Evolutionary conservation across 2,113 vertebrate genomes (phyloP), one percentile per base, ranked within the genome.

Genomic region (Oreochromis spilurus): DNA sequence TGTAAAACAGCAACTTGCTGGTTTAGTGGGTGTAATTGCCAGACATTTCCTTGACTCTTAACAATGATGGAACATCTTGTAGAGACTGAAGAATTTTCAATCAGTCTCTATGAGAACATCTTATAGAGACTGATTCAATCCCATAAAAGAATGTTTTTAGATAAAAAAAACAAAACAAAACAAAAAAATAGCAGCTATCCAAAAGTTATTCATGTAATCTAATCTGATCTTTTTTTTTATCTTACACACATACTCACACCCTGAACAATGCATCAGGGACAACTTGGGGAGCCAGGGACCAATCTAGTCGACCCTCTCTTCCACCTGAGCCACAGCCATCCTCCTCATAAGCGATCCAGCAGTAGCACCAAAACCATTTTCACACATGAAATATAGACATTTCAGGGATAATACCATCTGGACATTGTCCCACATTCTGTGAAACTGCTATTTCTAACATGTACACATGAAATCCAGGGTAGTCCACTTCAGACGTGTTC

Each of bases 161-260:
- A 43, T 10, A 5, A 43, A 7, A 24, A 40, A n/a, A n/a, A n/a
- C n/a, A n/a, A n/a, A n/a, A n/a, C n/a, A n/a, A n/a, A 13, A 11
- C 11, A 13, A 40, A 14, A 70, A 70, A 43, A 9, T 9, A 43
- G 38, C 7, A 70, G 38, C n/a, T 16, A 26, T 24, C 65, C 65
- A 40, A 70, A 70, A 4, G 12, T 11, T 24, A 14, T 26, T 45
- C 38, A 9, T 17, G 38, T 4, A 45, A 72, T 43, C 11, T 70
- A 24, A 70, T 24, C 38, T 24, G 12, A 14, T 14, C n/a, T 24
- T 4, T 40, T 4, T 40, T n/a, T 70, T 14, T 40, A 21, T 67
- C 62, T 67, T 5, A 4, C 58, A 6, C 57, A 10, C 8, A 1
- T 8, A 31, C 31, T 1, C 58, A 1, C 17, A 1, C 3, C 1